Evolutionary conservation across 2,888 invertebrate genomes (phyloP), one percentile per base, ranked within the genome.

Genomic region (Mayetiola destructor): DNA sequence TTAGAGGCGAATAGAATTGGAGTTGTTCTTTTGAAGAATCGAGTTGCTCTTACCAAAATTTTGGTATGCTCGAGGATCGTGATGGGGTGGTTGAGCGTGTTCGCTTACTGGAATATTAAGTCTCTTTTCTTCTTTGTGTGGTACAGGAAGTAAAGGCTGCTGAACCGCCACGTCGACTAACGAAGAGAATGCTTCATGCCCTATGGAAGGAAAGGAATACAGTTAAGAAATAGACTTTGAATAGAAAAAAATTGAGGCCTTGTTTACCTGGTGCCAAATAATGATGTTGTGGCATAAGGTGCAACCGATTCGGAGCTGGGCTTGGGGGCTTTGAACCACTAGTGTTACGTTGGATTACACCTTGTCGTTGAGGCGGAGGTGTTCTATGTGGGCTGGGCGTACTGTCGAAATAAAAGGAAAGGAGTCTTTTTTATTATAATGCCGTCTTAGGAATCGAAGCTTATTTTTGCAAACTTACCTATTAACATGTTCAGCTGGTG

Each of bases 121-220:
- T 12, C 53, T 39, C 36, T 71, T 72, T 20, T 72, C 72, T 35
- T 71, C 72, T 62, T 71, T 74, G 36, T 79, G 75, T 1, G 90
- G 91, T 57, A 91, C 90, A 0, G 90, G 89, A 65, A 92, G 70
- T 67, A 88, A 87, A 0, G 89, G 88, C 65, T 92, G 92, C 63
- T 89, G 87, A 1, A 88, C 88, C n/a, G 92, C 92, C 14, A 89
- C 88, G 69, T 93, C 90, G 9, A 92, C 93, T 57, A 93, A 74
- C 56, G 88, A 88, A 32, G 86, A 84, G 66, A 93, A 81, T 1
- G 91, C 90, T 70, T 92, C 92, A 69, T 91, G 86, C 18, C 87
- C 87, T 68, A 68, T 1, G 48, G 60, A 59, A 62, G 48, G 29
- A 30, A 53, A 30, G n/a, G 18, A 16, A 39, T 16, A 54, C 9